Conservation (phyloP, 2,113 vertebrate genomes). For the Ophiodon elongatus region DNA sequence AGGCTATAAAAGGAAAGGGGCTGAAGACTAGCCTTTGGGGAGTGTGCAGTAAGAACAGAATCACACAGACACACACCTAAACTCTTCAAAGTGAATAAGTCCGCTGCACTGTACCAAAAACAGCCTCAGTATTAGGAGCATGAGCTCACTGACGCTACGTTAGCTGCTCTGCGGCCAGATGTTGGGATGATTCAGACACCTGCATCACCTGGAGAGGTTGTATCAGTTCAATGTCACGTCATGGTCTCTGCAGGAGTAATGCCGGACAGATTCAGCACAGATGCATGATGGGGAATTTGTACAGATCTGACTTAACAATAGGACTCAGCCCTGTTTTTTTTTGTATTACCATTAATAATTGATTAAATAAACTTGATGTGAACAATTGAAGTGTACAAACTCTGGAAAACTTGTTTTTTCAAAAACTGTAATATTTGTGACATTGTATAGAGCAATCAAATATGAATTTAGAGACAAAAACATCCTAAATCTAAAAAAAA, state of each 20-base stretch:
- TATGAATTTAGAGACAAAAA: neutral
- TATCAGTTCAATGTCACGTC: no score
- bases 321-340: neutral
- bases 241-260: neutral
- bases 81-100: conserved; percentile 41
- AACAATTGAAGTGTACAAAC: neutral
- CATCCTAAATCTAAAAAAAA: neutral
- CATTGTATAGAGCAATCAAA: neutral
- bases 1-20: conserved; percentile 77
- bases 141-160: neutral
- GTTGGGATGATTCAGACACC: neutral
- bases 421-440: neutral
- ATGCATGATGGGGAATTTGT: neutral
- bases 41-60: conserved; percentile 40
- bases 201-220: neutral
- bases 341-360: neutral
- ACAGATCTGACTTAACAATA: no score
- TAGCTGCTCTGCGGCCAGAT: neutral
- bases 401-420: neutral
- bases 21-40: conserved; percentile 51
- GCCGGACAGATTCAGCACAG: neutral
- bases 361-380: neutral
- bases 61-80: conserved; percentile 18
- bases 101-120: neutral
- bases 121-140: neutral